Evolutionary conservation across 2,113 vertebrate genomes (phyloP).

Genomic region (Aramus guarauna): DNA sequence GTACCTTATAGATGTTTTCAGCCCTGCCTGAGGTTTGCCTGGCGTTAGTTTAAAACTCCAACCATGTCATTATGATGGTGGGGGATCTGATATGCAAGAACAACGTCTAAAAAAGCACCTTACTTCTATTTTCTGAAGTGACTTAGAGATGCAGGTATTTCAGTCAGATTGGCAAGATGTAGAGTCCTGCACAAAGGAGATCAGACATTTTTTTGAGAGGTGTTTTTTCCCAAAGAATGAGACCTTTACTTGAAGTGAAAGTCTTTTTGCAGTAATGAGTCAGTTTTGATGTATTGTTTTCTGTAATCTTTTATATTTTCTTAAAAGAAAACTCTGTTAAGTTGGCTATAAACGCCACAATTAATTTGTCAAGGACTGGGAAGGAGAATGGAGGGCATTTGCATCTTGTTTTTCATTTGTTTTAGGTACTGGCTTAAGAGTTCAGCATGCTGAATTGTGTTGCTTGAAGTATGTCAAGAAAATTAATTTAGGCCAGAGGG

Average conservation of each 20-base stretch:
- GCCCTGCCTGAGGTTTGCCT: background rate
- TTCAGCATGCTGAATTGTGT: background rate
- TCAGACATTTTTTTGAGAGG: background rate
- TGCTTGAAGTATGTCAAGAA: background rate
- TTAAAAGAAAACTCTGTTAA: background rate
- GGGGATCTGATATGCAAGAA: constrained; percentile 16
- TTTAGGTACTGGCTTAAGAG: background rate
- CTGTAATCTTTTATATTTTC: background rate
- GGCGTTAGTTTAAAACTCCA: background rate
- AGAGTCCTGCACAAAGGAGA: background rate
- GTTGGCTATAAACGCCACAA: background rate
- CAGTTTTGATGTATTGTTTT: background rate
- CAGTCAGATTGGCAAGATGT: constrained; percentile 15
- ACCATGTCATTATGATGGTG: background rate
- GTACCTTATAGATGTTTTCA: background rate
- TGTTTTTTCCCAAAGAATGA: background rate
- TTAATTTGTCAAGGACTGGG: background rate
- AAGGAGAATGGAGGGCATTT: background rate
- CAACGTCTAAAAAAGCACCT: background rate
- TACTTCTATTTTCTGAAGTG: background rate
- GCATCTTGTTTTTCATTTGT: background rate
- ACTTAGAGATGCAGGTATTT: constrained; percentile 7
- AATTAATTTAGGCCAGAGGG: background rate
- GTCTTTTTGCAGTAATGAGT: background rate
- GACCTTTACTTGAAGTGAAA: background rate